phyloP scores from a whole-genome alignment of 2,113 vertebrate species.

The Pteropus alecto region DNA sequence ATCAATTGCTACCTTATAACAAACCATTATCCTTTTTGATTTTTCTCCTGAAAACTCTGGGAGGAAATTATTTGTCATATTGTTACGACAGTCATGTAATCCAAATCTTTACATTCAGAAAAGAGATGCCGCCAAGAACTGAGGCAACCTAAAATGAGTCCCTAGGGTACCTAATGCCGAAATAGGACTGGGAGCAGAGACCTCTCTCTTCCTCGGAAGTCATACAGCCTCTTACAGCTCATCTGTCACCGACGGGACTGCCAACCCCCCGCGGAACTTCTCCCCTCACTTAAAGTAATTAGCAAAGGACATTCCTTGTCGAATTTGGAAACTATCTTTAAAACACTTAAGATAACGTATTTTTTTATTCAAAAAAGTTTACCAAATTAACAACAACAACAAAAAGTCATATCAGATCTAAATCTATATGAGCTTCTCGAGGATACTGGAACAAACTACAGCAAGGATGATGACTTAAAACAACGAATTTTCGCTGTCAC shows the following conservation, averaged over 20 bases:
- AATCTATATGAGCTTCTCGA: not conserved
- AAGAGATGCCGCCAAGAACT: not conserved
- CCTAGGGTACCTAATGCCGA: not conserved
- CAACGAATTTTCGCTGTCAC: too few relatives aligned
- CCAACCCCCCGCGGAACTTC: too few relatives aligned
- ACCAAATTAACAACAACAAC: not conserved
- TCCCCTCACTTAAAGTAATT: not conserved
- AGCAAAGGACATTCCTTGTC: not conserved
- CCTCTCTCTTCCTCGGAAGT: not conserved
- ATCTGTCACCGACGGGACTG: not conserved
- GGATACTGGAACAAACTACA: not conserved
- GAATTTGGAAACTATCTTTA: not conserved
- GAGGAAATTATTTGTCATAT: not conserved
- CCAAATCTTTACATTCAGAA: not conserved
- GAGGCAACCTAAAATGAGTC: not conserved
- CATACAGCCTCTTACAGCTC: not conserved
- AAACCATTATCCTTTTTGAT: not conserved
- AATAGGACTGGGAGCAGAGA: rapidly evolving
- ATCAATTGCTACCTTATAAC: not conserved
- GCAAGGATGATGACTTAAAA: not conserved
- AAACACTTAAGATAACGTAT: not conserved
- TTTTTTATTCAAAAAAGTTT: not conserved
- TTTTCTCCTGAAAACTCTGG: not conserved
- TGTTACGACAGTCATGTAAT: not conserved
- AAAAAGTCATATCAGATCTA: not conserved